These are phyloP conservation scores for Trachelus stipa DNA, from an alignment of 2,888 invertebrate genomes.

Conservation along the genomic window DNA sequence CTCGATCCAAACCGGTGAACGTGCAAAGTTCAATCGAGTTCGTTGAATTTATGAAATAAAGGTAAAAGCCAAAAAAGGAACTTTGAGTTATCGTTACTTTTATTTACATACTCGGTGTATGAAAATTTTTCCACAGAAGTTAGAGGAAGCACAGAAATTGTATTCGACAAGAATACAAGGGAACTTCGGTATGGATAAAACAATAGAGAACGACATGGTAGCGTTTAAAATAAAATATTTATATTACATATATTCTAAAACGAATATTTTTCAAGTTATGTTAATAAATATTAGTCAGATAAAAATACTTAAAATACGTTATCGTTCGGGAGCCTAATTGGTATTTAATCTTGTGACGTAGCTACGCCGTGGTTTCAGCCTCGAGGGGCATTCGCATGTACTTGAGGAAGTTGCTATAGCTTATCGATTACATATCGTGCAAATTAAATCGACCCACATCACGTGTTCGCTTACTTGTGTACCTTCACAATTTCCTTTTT, in stretches of 20 bases:
- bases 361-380: background rate
- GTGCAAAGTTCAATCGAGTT: background rate
- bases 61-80: background rate
- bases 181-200: slow-evolving; percentile 27
- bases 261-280: background rate
- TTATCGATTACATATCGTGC: background rate
- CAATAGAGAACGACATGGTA: slow-evolving; percentile 26
- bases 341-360: background rate
- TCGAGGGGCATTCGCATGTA: background rate
- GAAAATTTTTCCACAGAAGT: background rate
- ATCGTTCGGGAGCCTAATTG: background rate
- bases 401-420: background rate
- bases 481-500: background rate
- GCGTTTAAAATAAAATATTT: slow-evolving; percentile 22
- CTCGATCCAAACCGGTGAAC: background rate
- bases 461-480: background rate
- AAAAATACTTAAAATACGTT: background rate
- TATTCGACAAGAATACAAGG: slow-evolving; percentile 20
- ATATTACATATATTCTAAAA: slow-evolving; percentile 12
- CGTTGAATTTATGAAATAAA: background rate
- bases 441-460: background rate
- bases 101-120: background rate
- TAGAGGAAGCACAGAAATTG: background rate
- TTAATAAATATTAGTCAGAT: background rate
- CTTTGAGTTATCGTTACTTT: background rate